These are phyloP conservation scores for Eriosoma lanigerum DNA, from an alignment of 1,140 invertebrate genomes.

Conservation along the genomic window DNA sequence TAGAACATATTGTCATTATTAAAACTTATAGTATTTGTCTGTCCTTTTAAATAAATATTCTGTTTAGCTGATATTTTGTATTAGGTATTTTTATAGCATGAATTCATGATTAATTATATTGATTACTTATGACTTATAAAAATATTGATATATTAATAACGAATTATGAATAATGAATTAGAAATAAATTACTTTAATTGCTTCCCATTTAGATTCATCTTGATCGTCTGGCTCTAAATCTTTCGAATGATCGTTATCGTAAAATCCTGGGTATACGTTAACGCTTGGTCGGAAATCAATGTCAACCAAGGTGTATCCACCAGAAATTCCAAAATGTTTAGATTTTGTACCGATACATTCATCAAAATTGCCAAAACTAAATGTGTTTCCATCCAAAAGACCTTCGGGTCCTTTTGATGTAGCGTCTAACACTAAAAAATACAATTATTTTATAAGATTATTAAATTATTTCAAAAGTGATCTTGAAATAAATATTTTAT, in stretches of 20 bases:
- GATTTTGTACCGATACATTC: constrained; percentile 11
- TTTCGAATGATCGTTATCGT: constrained; percentile 16
- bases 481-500: too few species aligned
- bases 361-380: constrained; percentile 38
- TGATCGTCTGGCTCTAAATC: background rate
- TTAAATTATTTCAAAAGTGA: background rate
- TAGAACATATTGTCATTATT: too few species aligned
- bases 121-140: too few species aligned
- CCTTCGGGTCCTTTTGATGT: constrained; percentile 43
- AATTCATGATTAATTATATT: too few species aligned
- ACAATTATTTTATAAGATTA: background rate
- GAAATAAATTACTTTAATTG: constrained; percentile 15
- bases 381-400: constrained; percentile 20
- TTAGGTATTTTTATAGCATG: too few species aligned
- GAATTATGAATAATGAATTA: background rate
- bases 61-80: too few species aligned
- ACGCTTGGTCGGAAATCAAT: constrained; percentile 26
- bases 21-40: too few species aligned
- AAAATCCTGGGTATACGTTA: background rate
- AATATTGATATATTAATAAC: too few species aligned
- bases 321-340: constrained; percentile 5
- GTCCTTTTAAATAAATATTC: too few species aligned
- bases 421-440: constrained; percentile 42
- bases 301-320: constrained; percentile 28
- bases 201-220: background rate